phyloP scores from a whole-genome alignment of 2,888 invertebrate genomes.

The Protophormia terraenovae region DNA sequence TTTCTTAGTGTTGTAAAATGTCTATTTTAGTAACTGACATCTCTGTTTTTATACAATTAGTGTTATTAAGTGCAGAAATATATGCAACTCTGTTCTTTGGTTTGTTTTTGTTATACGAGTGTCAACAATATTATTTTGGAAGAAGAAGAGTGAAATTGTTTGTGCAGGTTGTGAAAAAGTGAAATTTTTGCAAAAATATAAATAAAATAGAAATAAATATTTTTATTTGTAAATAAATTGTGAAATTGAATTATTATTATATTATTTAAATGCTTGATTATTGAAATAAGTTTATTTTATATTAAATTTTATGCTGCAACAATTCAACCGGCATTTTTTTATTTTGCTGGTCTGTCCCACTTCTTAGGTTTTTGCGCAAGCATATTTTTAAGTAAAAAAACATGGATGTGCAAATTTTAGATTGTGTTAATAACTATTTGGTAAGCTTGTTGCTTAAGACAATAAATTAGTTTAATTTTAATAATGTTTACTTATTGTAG shows the following conservation, averaged over 20 bases:
- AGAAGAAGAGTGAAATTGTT: not conserved
- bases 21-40: not conserved
- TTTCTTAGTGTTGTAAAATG: constrained; percentile 10
- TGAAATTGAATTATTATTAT: not conserved
- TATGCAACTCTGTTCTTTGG: not conserved
- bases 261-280: not conserved
- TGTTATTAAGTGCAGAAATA: not conserved
- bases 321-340: constrained; percentile 2
- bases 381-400: not conserved
- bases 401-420: constrained; percentile 77
- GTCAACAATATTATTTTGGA: not conserved
- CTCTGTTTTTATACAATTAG: not conserved
- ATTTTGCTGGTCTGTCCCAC: constrained; percentile 2
- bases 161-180: not conserved
- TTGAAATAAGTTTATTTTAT: not conserved
- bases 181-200: not conserved
- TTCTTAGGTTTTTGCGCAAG: not conserved
- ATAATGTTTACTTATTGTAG: constrained; percentile 79
- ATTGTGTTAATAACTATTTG: constrained; percentile 76
- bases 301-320: not conserved
- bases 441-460: constrained; percentile 71
- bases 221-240: not conserved
- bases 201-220: not conserved
- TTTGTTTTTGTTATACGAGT: not conserved
- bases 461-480: not conserved